phyloP scores from a whole-genome alignment of 2,797 vertebrate genomes.

The Carduelis carduelis region DNA sequence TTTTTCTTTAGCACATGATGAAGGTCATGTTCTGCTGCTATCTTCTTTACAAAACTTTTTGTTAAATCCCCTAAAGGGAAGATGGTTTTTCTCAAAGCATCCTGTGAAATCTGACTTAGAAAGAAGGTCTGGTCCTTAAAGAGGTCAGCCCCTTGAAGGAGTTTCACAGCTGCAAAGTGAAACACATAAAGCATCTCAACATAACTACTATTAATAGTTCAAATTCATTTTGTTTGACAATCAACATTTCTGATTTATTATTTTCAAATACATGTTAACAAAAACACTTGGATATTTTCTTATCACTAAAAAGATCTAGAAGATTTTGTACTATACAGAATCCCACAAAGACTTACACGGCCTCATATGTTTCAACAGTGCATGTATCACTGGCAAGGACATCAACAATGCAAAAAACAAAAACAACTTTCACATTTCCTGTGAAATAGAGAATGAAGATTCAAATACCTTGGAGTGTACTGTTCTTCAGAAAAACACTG shows the following conservation, averaged over 20 bases:
- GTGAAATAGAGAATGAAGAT: not conserved
- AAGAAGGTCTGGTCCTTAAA: conserved; percentile 98
- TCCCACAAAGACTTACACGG: not conserved
- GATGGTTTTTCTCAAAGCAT: conserved; percentile 85
- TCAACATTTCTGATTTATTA: not conserved
- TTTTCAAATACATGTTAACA: not conserved
- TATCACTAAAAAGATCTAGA: not conserved
- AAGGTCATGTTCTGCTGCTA: conserved; percentile 88
- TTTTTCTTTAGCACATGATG: conserved; percentile 91
- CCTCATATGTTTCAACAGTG: not conserved
- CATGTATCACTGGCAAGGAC: not conserved
- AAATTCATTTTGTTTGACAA: not conserved
- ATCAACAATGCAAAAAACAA: accelerated
- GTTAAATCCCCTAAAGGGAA: conserved; percentile 92
- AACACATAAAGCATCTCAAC: conserved; percentile 16
- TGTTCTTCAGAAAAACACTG: not conserved
- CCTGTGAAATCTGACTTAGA: conserved; percentile 93
- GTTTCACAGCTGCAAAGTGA: conserved; percentile 78
- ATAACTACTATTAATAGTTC: not conserved
- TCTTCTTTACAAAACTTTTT: conserved; percentile 91
- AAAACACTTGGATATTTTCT: not conserved
- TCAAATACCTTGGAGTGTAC: not conserved
- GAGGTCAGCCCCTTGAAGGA: conserved; percentile 87
- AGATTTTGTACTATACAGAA: not conserved
- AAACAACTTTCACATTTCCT: not conserved